Base-by-base conservation (phyloP, 2,888 invertebrate genomes). In the Malachius bipustulatus region DNA sequence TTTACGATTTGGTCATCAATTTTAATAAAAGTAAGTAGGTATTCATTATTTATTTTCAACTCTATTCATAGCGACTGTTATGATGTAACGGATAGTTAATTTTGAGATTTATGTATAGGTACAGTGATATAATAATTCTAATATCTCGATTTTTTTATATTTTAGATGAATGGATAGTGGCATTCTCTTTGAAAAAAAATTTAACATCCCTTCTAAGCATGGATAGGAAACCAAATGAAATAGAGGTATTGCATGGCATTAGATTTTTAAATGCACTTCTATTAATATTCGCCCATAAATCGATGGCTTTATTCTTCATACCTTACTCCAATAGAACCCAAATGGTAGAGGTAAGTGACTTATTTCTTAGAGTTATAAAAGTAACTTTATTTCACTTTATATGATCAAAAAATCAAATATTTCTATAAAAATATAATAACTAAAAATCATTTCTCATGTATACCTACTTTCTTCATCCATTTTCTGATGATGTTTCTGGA, bases 291-390 rank as follows among this genome's bases (percentile, higher is more conserved):
- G 69, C 77, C 0, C 80, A 80, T 54, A 80, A 79, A 52, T 75
- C 75, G n/a, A 74, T 80, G 73, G 77, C 79, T 1, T 53, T 75
- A 35, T 75, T 78, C 49, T 80, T 75, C 47, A 66, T 71, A 50
- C 75, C 78, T 2, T 79, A 73, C 49, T 57, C 70, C 30, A 79
- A 80, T 50, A 65, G 78, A 42, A 78, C 78, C 0, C 62, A 64
- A 43, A 75, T 76, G 73, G 60, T 72, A 1, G 76, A 77, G 66
- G 77, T 77, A 57, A 50, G 51, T 43, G 24, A n/a, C n/a, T n/a
- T n/a, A n/a, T n/a, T 12, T 8, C 14, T 14, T n/a, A n/a, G n/a
- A n/a, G n/a, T n/a, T n/a, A n/a, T n/a, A n/a, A n/a, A n/a, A n/a
- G n/a, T n/a, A n/a, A n/a, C n/a, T n/a, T n/a, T n/a, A n/a, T n/a